Percentiles rank a stretch among this genome's conserved stretches.
Evolutionary conservation across 2,888 invertebrate genomes (phyloP).

Genomic region (Euproctis similis): DNA sequence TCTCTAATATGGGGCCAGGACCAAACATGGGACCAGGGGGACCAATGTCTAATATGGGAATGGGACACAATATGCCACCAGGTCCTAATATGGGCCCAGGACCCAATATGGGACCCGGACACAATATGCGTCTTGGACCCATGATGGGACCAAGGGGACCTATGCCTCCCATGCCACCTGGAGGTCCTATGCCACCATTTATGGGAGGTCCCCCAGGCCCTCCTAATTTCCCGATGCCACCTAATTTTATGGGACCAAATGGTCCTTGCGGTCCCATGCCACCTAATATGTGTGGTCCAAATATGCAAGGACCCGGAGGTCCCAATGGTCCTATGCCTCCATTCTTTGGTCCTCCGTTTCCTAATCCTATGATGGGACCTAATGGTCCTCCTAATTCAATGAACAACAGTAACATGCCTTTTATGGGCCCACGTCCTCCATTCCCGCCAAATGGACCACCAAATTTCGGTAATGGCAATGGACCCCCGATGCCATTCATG

Average conservation of each 20-base stretch:
- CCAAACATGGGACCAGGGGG: conserved; percentile 28
- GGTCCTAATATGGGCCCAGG: conserved; percentile 23
- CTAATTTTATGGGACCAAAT: conserved; percentile 59
- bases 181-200: conserved; percentile 50
- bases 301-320: conserved; percentile 27
- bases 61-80: conserved; percentile 23
- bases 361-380: conserved; percentile 37
- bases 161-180: conserved; percentile 29
- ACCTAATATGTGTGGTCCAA: conserved; percentile 42
- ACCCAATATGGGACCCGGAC: conserved; percentile 18
- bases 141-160: conserved; percentile 33
- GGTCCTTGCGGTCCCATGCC: conserved; percentile 36
- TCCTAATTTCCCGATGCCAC: conserved; percentile 57
- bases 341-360: conserved; percentile 25
- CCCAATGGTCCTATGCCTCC: conserved; percentile 36
- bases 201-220: conserved; percentile 58
- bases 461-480: conserved; percentile 38
- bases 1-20: conserved; percentile 17
- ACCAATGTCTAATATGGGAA: conserved; percentile 31
- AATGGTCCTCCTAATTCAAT: conserved; percentile 32
- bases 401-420: conserved; percentile 45
- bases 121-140: conserved; percentile 22
- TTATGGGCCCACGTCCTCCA: conserved; percentile 53
- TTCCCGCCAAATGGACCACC: conserved; percentile 54
- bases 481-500: conserved; percentile 50